Evolutionary conservation across 2,113 vertebrate genomes (phyloP), one percentile per base, ranked within the genome.

Genomic region (Tetraodon nigroviridis): DNA sequence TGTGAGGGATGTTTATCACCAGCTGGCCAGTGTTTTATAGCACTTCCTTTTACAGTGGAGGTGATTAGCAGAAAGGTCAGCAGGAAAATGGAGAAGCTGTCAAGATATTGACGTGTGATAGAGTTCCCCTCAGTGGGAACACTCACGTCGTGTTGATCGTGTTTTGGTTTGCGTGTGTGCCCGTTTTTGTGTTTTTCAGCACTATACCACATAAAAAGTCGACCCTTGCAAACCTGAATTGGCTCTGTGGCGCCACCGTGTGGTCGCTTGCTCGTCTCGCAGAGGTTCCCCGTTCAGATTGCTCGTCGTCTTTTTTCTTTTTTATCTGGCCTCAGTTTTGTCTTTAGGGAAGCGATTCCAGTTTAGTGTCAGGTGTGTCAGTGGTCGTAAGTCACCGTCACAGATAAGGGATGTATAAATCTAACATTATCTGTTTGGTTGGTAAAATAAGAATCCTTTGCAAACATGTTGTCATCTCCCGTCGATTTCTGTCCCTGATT

Each of bases 21-120:
- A 88, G 81, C 83, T 85, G 81, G 78, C 55, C 57, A 12, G 77
- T 73, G 75, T 76, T 90, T 90, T 89, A 89, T 75, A 64, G 79
- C 87, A 72, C 78, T 78, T 67, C 41, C 77, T 84, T 37, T 76
- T 83, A 81, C 85, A 86, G 74, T 86, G 80, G 77, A 64, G 67
- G 55, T 78, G 76, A 84, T 86, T 83, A 87, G 64, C 73, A 69
- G 54, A 69, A 83, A 88, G 82, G 69, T 71, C 80, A 84, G 69
- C 48, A 65, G 55, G 59, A 60, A 77, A 74, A 83, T 69, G 56
- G 62, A 79, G 80, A 82, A 82, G 13, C 73, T 53, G 59, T 73
- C 75, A 64, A 64, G 11, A n/a, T 71, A 27, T 61, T 48, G 58
- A 58, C 19, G 62, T 54, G 63, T 18, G 29, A 64, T 42, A 65